These are phyloP conservation scores for Aspidoscelis tigris DNA, from an alignment of 2,113 vertebrate genomes.

Conservation along the genomic window DNA sequence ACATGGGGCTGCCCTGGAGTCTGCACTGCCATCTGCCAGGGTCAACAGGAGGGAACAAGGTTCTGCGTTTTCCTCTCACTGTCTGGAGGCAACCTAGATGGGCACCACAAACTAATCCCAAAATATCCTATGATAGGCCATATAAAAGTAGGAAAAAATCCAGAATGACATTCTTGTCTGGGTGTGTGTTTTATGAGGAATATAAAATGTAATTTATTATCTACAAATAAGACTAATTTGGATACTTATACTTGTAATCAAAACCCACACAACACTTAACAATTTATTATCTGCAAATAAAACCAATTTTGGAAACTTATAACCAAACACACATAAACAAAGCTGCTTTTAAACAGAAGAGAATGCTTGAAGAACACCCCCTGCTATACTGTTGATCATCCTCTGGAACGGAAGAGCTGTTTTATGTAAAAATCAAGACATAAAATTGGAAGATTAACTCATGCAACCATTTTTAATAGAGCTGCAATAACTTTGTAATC, in stretches of 20 bases:
- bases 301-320: background rate
- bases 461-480: conserved; percentile 4
- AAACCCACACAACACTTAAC: too few relatives aligned
- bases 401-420: background rate
- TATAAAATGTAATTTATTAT: background rate
- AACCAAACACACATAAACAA: background rate
- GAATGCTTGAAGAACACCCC: background rate
- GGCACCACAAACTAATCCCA: too few relatives aligned
- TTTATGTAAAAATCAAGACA: background rate
- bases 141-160: fast-evolving
- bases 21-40: too few relatives aligned
- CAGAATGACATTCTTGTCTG: background rate
- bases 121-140: background rate
- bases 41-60: too few relatives aligned
- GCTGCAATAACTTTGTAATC: conserved; percentile 24
- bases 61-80: too few relatives aligned
- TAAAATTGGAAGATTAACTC: background rate
- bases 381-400: too few relatives aligned
- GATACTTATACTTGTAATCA: background rate
- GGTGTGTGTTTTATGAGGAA: background rate
- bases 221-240: background rate
- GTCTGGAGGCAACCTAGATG: too few relatives aligned
- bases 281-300: background rate
- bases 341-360: background rate
- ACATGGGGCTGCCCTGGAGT: too few relatives aligned